Evolutionary conservation across 2,888 invertebrate species (phyloP), one percentile per base, ranked within the genome.

Genomic region (Hypsopygia costalis): DNA sequence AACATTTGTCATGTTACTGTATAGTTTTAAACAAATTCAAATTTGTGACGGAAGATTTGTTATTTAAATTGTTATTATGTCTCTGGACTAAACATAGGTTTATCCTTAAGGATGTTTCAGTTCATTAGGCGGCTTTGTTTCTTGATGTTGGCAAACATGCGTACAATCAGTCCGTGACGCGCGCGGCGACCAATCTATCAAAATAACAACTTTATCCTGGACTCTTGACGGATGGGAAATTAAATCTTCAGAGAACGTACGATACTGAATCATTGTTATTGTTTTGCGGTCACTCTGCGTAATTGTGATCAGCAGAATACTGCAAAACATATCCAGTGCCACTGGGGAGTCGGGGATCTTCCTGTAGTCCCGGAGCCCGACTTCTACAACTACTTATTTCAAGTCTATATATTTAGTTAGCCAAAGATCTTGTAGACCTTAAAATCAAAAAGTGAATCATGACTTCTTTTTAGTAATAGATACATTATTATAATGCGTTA

Each of bases 181-280:
- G 25, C n/a, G n/a, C n/a, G 3, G 25, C 25, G 1, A 6, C 25
- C 6, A 7, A 25, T 6, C 1, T 8, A n/a, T 25, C 25, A 6
- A 2, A 16, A 16, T 16, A 16, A 16, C 16, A 16, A 16, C 25
- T 25, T 25, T 25, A 25, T 25, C 25, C 25, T 16, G 16, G 16
- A 16, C 16, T 16, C 16, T 65, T 65, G 44, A 44, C 49, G 40
- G 40, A 51, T 46, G 60, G 53, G 51, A 58, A 61, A 48, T 49
- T 51, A 51, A 56, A 63, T 71, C 67, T 59, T 61, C 62, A 44
- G 59, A 54, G 72, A 68, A 71, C 57, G 57, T 48, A 41, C 37
- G 54, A 58, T 55, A 56, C 33, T 63, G 67, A 68, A 55, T 69
- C 67, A 68, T 37, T 38, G 38, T 25, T 12, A 21, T 6, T 11